Evolutionary conservation across 2,113 vertebrate species (phyloP).

Genomic region (Parus major): DNA sequence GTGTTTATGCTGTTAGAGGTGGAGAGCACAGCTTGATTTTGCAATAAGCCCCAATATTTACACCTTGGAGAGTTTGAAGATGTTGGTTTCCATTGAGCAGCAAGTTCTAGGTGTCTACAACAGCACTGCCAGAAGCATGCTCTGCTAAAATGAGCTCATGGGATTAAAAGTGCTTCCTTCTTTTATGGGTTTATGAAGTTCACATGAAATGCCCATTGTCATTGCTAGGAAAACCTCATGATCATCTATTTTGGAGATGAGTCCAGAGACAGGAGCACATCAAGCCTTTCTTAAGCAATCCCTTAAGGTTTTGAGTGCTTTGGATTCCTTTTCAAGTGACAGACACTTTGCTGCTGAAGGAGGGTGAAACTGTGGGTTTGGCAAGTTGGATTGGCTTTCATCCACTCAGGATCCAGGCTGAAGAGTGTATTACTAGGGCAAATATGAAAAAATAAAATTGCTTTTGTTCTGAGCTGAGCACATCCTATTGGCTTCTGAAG

Average conservation of each 20-base stretch:
- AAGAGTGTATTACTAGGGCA: neutral
- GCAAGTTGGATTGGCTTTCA: neutral
- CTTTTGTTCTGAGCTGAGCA: conserved; percentile 18
- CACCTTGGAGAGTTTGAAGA: neutral
- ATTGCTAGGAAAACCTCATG: neutral
- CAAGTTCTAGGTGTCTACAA: neutral
- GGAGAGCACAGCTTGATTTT: neutral
- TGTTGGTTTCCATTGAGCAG: neutral
- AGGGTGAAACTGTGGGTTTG: neutral
- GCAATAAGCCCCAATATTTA: neutral
- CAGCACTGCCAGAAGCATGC: neutral
- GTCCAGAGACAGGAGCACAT: neutral
- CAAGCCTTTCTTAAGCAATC: neutral
- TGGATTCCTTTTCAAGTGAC: neutral
- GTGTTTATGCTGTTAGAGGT: neutral
- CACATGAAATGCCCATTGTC: neutral
- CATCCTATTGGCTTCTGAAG: neutral
- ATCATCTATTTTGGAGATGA: neutral
- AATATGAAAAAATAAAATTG: neutral
- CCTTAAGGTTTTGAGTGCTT: neutral
- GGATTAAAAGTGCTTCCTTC: neutral
- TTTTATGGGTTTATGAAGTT: neutral
- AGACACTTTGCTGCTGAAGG: neutral
- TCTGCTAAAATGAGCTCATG: neutral
- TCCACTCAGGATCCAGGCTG: neutral